Conservation (phyloP, 2,888 invertebrate species). For the Drymonia ruficornis region DNA sequence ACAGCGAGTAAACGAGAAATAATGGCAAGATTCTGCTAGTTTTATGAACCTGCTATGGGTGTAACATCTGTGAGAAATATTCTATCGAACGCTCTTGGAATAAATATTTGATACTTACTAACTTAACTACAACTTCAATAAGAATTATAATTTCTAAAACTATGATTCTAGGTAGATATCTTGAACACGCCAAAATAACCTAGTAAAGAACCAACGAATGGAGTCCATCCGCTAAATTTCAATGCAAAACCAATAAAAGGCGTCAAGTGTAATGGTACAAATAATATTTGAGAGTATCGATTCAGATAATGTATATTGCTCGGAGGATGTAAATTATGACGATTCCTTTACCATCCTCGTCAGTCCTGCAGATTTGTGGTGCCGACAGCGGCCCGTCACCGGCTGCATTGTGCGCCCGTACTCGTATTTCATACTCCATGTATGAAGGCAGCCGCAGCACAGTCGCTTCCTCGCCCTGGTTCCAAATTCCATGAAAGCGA, state of each 20-base stretch:
- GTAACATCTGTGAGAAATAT: neutral
- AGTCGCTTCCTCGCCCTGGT: constrained; percentile 89
- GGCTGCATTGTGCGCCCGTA: constrained; percentile 92
- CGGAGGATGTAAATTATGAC: neutral
- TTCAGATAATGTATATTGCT: no score
- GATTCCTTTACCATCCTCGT: constrained; percentile 88
- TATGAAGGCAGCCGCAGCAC: constrained; percentile 91
- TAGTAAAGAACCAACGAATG: no score
- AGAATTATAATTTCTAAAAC: no score
- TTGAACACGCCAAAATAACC: no score
- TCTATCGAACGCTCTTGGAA: no score
- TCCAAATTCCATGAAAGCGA: constrained; percentile 8
- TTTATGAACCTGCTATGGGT: neutral
- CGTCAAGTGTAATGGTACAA: no score
- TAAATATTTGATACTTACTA: no score
- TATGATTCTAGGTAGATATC: no score
- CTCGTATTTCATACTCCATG: constrained; percentile 94
- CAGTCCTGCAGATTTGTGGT: constrained; percentile 91
- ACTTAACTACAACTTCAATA: no score
- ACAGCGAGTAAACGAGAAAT: constrained; percentile 3
- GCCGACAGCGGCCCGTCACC: constrained; percentile 93
- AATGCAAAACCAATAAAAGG: no score
- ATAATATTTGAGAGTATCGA: no score
- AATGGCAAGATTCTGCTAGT: neutral
- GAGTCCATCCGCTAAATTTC: no score